Base-by-base conservation (phyloP, 2,888 invertebrate genomes). In the Tachina grossa region DNA sequence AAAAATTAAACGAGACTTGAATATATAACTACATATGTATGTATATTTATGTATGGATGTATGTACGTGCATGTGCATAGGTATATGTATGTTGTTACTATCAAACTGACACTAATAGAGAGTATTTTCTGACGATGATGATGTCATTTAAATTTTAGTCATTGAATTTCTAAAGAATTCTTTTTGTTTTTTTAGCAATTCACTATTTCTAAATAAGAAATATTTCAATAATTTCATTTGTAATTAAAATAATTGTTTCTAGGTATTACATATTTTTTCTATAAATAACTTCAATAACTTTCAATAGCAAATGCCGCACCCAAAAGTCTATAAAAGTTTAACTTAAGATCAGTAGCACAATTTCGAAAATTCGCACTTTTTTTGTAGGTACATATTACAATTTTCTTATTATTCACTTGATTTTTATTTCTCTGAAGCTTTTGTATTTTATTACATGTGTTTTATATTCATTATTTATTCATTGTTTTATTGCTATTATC, bases 91-190 rank as follows among this genome's bases (percentile, higher is more conserved):
- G 10, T 43, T 43, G 8, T 72, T 57, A 31, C 31, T 31, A 31
- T 31, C 31, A 31, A 31, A 31, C 31, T 31, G 31, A 31, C 31
- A 31, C 31, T 31, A 31, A 31, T 4, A 31, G 31, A 31, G 31
- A 31, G 31, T 31, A 31, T 75, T 49, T n/a, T 45, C 6, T 47
- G 9, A 68, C 31, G 31, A 31, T 31, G 31, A 31, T 85, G 85
- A 85, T 85, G 85, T 85, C 85, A 85, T 85, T 76, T 72, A 57
- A 85, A 63, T 63, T 63, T 68, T 57, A 80, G 59, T 65, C 74
- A 69, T 69, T 69, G 31, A 39, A 57, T 53, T 68, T 47, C 19
- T 19, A 61, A 51, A 45, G 6, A 78, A 83, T 39, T 78, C 47
- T 19, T 68, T 74, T 31, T 31, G 6, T 53, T 14, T 47, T 66